A percentile compares a stretch with the other conserved stretches of the same genome.
phyloP scores from a whole-genome alignment of 2,113 vertebrate species.

The Pimephales promelas region DNA sequence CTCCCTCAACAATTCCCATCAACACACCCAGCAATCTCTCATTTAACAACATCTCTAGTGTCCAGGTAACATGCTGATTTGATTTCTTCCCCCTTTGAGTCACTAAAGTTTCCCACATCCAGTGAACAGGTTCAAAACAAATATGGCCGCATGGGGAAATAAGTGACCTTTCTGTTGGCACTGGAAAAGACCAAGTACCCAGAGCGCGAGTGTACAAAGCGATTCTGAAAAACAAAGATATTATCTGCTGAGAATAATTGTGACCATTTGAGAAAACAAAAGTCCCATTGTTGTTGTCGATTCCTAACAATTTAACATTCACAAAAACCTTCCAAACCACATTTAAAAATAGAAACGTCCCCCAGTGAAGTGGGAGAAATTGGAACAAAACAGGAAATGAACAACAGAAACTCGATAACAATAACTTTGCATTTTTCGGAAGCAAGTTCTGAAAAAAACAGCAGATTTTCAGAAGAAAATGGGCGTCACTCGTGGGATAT shows the following conservation, averaged over 20 bases:
- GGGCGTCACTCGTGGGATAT: neutral
- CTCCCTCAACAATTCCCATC: slow-evolving; percentile 30
- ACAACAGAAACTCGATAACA: slow-evolving; percentile 4
- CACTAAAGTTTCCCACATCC: slow-evolving; percentile 7
- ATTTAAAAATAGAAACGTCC: slow-evolving; percentile 2
- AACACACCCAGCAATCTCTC: slow-evolving; percentile 24
- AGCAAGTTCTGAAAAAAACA: neutral
- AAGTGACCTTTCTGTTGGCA: slow-evolving; percentile 47
- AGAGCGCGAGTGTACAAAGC: slow-evolving; percentile 22
- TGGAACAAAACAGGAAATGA: neutral
- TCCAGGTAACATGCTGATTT: slow-evolving; percentile 42
- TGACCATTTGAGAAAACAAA: slow-evolving; percentile 54
- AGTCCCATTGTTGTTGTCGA: slow-evolving; percentile 31
- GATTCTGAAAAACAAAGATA: slow-evolving; percentile 55
- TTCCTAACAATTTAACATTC: slow-evolving; percentile 6
- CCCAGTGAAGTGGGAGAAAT: neutral
- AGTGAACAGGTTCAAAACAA: slow-evolving; percentile 24
- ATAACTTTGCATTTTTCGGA: neutral
- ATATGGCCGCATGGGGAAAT: slow-evolving; percentile 22
- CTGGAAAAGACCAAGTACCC: slow-evolving; percentile 44
- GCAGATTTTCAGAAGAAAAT: slow-evolving; percentile 3
- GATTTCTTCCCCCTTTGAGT: slow-evolving; percentile 25
- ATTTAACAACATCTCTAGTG: neutral
- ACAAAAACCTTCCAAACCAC: neutral
- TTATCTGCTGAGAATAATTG: slow-evolving; percentile 63